Evolutionary conservation across 2,113 vertebrate species (phyloP).

Genomic region (Nycticryphes semicollaris): DNA sequence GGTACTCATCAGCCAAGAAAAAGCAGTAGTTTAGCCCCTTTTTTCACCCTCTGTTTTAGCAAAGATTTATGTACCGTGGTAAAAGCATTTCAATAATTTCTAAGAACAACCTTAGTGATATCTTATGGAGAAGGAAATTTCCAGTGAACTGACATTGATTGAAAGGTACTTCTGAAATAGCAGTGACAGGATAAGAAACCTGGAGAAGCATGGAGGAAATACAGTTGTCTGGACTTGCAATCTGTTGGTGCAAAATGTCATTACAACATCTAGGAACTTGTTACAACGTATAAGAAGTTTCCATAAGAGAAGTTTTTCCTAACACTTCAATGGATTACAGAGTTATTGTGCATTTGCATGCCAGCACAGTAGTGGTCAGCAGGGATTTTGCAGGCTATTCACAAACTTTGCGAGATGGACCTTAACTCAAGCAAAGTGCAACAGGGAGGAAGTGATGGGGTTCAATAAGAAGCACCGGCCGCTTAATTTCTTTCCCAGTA

Average conservation of each 20-base stretch:
- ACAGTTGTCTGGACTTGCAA: background rate
- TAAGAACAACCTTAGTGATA: background rate
- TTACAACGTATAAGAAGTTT: background rate
- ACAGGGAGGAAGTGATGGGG: background rate
- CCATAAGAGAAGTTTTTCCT: background rate
- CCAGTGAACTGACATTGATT: background rate
- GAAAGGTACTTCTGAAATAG: background rate
- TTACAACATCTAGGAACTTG: background rate
- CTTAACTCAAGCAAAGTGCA: background rate
- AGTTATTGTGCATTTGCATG: background rate
- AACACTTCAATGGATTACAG: background rate
- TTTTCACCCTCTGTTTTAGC: background rate
- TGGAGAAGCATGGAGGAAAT: background rate
- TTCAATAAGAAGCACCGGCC: background rate
- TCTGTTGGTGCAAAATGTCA: background rate
- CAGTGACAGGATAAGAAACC: background rate
- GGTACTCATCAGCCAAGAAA: background rate
- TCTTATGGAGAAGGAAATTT: background rate
- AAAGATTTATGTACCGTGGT: background rate
- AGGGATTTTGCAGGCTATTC: background rate
- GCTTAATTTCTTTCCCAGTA: background rate
- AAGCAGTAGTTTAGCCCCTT: background rate
- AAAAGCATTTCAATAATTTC: background rate
- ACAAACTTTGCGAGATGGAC: background rate
- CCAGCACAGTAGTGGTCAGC: background rate